Evolutionary conservation across 2,888 invertebrate species (phyloP).

Genomic region (Monoplex corrugatus): DNA sequence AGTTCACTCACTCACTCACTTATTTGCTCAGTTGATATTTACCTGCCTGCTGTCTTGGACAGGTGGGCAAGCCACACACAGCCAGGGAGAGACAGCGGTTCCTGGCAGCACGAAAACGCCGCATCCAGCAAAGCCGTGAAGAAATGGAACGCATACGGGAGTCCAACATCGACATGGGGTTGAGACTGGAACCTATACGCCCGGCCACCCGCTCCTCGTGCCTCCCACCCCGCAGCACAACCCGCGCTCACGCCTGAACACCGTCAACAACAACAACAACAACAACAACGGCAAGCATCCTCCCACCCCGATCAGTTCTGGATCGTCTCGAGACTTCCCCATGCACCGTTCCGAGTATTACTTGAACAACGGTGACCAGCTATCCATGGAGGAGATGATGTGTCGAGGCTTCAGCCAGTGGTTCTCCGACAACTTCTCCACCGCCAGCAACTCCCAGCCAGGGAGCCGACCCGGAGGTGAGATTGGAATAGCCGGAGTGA

Average conservation of each 20-base stretch:
- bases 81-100: constrained; percentile 47
- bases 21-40: too few species aligned
- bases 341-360: constrained; percentile 33
- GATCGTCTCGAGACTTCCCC: constrained; percentile 26
- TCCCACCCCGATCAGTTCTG: constrained; percentile 48
- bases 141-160: constrained; percentile 48
- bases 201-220: constrained; percentile 16
- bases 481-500: neutral
- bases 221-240: constrained; percentile 13
- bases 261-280: neutral
- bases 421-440: constrained; percentile 44
- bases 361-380: constrained; percentile 48
- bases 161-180: constrained; percentile 52
- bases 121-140: constrained; percentile 47
- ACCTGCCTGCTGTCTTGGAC: neutral
- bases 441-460: constrained; percentile 29
- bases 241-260: neutral
- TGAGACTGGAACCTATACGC: constrained; percentile 49
- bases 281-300: constrained; percentile 41
- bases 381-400: constrained; percentile 42
- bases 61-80: constrained; percentile 42
- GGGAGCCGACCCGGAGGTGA: neutral
- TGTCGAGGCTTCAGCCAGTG: constrained; percentile 31
- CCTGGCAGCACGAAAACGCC: constrained; percentile 32
- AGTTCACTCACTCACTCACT: too few species aligned